Evolutionary conservation across 2,113 vertebrate genomes (phyloP).

Genomic region (Malaclemys terrapin): DNA sequence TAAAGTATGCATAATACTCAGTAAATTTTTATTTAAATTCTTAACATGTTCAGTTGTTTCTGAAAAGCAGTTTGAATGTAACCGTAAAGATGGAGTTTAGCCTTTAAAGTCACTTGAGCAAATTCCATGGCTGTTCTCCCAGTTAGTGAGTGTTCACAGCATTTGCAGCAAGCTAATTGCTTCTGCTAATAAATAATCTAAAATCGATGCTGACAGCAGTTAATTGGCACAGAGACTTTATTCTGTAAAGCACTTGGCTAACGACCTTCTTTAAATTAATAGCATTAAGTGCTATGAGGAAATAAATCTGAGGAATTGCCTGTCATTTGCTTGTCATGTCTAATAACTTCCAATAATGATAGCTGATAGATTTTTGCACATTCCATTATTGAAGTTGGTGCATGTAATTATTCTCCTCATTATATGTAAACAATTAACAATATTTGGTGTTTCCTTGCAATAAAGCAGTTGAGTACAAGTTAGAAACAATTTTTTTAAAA

Average conservation of each 20-base stretch:
- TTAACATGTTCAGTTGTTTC: slow-evolving; percentile 67
- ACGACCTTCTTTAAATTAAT: slow-evolving; percentile 98
- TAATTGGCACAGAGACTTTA: slow-evolving; percentile 96
- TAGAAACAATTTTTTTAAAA: slow-evolving; percentile 73
- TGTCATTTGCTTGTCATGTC: slow-evolving; percentile 99
- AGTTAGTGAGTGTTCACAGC: slow-evolving; percentile 84
- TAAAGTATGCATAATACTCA: slow-evolving; percentile 73
- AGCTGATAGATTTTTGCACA: slow-evolving; percentile 99
- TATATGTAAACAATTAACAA: slow-evolving; percentile 97
- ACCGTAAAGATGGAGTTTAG: slow-evolving; percentile 70
- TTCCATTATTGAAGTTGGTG: slow-evolving; percentile 99
- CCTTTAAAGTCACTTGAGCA: slow-evolving; percentile 81
- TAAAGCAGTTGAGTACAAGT: slow-evolving; percentile 87
- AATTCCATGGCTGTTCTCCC: slow-evolving; percentile 81
- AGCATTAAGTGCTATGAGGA: slow-evolving; percentile 94
- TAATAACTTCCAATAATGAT: slow-evolving; percentile 99
- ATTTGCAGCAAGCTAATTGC: slow-evolving; percentile 88
- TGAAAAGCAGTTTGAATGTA: slow-evolving; percentile 68
- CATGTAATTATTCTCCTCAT: slow-evolving; percentile 99
- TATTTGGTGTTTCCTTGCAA: slow-evolving; percentile 90
- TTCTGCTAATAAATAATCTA: slow-evolving; percentile 94
- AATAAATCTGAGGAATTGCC: slow-evolving; percentile 99
- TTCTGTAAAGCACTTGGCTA: slow-evolving; percentile 94
- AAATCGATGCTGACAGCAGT: slow-evolving; percentile 91
- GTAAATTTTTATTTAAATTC: slow-evolving; percentile 79